Evolutionary conservation across 2,888 invertebrate genomes (phyloP).

Genomic region (Phalera bucephala): DNA sequence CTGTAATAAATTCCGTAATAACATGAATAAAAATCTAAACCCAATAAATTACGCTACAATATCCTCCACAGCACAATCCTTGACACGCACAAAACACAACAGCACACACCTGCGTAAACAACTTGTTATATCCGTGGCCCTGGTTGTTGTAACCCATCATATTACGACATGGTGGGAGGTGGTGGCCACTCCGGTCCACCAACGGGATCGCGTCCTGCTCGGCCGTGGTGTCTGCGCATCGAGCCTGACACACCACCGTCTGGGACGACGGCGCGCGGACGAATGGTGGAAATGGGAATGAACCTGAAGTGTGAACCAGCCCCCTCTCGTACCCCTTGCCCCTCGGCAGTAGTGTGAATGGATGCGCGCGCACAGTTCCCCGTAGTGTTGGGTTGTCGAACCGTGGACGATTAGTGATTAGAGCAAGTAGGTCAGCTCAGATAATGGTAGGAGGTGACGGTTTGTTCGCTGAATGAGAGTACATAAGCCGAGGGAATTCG

Average conservation of each 20-base stretch:
- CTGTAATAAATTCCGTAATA: no score
- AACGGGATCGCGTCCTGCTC: slow-evolving; percentile 78
- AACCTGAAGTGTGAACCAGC: slow-evolving; percentile 18
- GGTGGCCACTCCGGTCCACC: slow-evolving; percentile 79
- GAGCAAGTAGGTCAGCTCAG: slow-evolving; percentile 51
- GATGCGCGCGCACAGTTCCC: slow-evolving; percentile 66
- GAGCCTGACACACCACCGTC: slow-evolving; percentile 48
- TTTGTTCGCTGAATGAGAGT: slow-evolving; percentile 27
- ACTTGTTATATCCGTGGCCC: slow-evolving; percentile 91
- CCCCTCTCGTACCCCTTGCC: slow-evolving; percentile 19
- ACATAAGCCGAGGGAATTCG: slow-evolving; percentile 17
- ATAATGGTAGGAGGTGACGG: slow-evolving; percentile 29
- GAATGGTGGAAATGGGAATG: slow-evolving; percentile 44
- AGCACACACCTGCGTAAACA: slow-evolving; percentile 89
- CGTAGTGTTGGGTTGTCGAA: slow-evolving; percentile 30
- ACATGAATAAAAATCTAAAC: no score
- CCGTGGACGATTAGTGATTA: slow-evolving; percentile 43
- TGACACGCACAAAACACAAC: slow-evolving; percentile 20
- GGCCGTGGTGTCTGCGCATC: slow-evolving; percentile 67
- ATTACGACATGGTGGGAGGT: slow-evolving; percentile 84
- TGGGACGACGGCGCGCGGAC: slow-evolving; percentile 50
- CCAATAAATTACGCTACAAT: no score
- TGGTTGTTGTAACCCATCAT: slow-evolving; percentile 91
- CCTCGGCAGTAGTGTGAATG: slow-evolving; percentile 50
- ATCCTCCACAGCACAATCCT: no score